Evolutionary conservation across 2,888 invertebrate species (phyloP), one percentile per base, ranked within the genome.

Genomic region (Reticulitermes lucifugus): DNA sequence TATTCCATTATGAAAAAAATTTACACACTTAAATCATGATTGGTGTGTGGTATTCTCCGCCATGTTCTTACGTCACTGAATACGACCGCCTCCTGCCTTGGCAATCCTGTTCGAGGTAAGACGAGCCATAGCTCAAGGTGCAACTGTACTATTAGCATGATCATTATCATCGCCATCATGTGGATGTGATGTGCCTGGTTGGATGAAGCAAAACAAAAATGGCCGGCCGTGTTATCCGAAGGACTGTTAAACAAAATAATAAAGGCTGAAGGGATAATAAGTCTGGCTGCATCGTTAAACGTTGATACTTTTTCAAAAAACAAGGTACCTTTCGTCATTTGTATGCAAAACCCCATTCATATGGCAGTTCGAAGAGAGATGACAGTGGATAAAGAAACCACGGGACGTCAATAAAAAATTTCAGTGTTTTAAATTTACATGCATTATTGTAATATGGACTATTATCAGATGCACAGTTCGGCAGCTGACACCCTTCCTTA

Each of bases 81-180:
- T 55, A 12, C 14, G 59, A 79, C 83, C 65, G 79, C 83, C 86
- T 60, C 71, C 83, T 43, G 22, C 22, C 55, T 65, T 73, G 80
- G n/a, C 46, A 22, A 65, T 41, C 65, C 81, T 60, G 79, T 80
- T 29, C 55, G 18, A 80, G 80, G 14, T 41, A 80, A 7, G 80
- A 29, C 65, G 59, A 14, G 14, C 43, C 55, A 70, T 83, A 77
- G 84, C 87, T 85, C 46, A 80, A 79, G 87, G 86, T 59, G 79
- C 86, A 85, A 84, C 86, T 86, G 85, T 86, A 85, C 86, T 75
- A 83, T 86, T 85, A 86, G 79, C 81, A 70, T 65, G 85, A 86
- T 86, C 86, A 84, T 86, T 83, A 86, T 86, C 86, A 79, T 70
- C 82, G 70, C 79, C 43, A 73, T 73, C 29, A 73, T 41, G 2